Base-by-base conservation (phyloP, 2,888 invertebrate species). In the Melolontha melolontha region DNA sequence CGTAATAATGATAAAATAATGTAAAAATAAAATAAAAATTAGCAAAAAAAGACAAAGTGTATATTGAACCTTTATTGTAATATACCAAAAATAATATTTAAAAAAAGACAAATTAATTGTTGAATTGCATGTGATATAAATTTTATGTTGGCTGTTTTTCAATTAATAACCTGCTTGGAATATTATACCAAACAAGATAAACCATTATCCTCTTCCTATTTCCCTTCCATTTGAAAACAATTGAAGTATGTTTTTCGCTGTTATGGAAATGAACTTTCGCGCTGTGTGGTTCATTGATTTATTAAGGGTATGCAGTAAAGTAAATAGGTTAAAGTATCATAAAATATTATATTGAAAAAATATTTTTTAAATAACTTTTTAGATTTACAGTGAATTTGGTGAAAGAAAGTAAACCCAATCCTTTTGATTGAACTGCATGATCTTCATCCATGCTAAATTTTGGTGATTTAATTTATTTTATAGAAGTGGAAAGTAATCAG, bases 101-200 rank as follows among this genome's bases (percentile, higher is more conserved):
- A 54, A 44, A 57, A 44, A 44, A 44, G 10, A 66, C 14, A 47
- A 64, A 63, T 79, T 79, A 76, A 79, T 79, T 75, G 79, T 80
- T 80, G 77, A 80, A 78, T 79, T 82, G 82, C 82, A 82, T 82
- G 81, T 82, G 82, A 82, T 81, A 81, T 75, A 76, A 77, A 75
- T 75, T 76, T 81, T 82, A 78, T 79, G 79, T 81, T 80, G 77
- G 78, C 70, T 78, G 79, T 80, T 81, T 81, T 75, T 68, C 64
- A 66, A 51, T 50, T 55, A 77, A 76, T 73, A 75, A 75, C 77
- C 76, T 72, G 78, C 78, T 79, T 75, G 69, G 34, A 34, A 68
- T 41, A 62, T 52, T 34, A 65, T 47, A 47, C n/a, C 22, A 52
- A 40, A 64, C 12, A 51, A 40, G 41, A 51, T 67, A 34, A 14